Percentiles rank a stretch among this genome's conserved stretches.
Conservation (phyloP, 2,113 vertebrate genomes). For the Mobula birostris region DNA sequence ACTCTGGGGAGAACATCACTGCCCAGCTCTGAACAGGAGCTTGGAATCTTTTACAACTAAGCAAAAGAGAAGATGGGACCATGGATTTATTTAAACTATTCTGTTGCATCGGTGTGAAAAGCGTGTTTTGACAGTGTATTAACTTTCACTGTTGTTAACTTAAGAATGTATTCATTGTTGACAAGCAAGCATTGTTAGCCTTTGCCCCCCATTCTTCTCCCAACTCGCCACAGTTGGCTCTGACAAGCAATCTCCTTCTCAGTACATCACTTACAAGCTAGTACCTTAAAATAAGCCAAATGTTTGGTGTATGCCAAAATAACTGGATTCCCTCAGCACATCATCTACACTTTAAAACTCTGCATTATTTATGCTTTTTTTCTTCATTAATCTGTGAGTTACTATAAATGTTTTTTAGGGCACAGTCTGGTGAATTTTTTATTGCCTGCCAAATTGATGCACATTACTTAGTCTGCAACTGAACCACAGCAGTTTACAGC, state of each 20-base stretch:
- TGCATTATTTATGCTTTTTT: constrained; percentile 36
- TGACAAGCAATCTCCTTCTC: constrained; percentile 3
- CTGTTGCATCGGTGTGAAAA: not conserved
- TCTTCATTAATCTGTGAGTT: constrained; percentile 2
- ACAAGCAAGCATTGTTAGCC: not conserved
- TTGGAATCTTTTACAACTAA: too few species aligned
- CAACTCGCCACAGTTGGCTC: not conserved
- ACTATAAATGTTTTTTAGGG: constrained; percentile 37
- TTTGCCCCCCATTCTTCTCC: not conserved
- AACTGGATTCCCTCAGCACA: constrained; percentile 17
- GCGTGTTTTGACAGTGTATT: not conserved
- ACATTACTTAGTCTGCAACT: not conserved
- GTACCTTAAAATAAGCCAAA: not conserved
- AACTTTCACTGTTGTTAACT: not conserved
- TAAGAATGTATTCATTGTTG: not conserved
- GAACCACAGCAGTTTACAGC: not conserved
- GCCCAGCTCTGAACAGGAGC: not conserved
- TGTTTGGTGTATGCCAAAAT: not conserved
- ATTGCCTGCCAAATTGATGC: not conserved
- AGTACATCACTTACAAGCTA: not conserved
- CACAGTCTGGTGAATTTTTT: constrained; percentile 31
- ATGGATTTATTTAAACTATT: not conserved
- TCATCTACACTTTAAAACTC: constrained; percentile 29
- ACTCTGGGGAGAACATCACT: not conserved
- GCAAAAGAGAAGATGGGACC: not conserved